Conservation (phyloP, 64 coral and sea anemone genomes). For the Trachythela sp. region DNA sequence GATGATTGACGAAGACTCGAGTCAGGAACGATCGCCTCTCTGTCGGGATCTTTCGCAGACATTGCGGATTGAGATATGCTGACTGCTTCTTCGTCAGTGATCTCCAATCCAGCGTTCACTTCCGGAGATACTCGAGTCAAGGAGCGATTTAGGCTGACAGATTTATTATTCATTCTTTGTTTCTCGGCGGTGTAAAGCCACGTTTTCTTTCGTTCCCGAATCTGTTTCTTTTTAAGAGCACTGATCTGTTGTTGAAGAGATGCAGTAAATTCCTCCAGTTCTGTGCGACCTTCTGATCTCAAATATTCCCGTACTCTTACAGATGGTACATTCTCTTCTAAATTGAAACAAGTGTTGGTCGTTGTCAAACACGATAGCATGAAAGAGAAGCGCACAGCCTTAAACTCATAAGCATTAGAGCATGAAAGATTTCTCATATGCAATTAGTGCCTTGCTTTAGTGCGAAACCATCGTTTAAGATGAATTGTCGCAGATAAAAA, state of each 20-base stretch:
- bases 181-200: background rate
- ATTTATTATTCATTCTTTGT: background rate
- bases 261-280: background rate
- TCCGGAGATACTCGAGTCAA: background rate
- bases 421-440: too few species aligned
- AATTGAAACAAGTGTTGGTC: too few species aligned
- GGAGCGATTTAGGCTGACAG: background rate
- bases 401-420: too few species aligned
- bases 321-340: background rate
- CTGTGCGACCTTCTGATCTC: background rate
- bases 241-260: background rate
- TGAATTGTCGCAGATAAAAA: too few species aligned
- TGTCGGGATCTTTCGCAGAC: background rate
- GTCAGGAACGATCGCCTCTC: background rate
- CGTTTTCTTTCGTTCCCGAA: background rate
- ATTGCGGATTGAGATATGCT: too few species aligned
- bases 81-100: too few species aligned
- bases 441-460: too few species aligned
- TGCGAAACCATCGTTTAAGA: too few species aligned
- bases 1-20: background rate
- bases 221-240: background rate
- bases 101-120: too few species aligned
- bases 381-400: too few species aligned
- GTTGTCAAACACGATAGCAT: too few species aligned
- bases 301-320: background rate